A percentile compares a stretch with the other conserved stretches of the same genome.
Conservation (phyloP, 2,888 invertebrate species). For the Colostygia pectinataria region DNA sequence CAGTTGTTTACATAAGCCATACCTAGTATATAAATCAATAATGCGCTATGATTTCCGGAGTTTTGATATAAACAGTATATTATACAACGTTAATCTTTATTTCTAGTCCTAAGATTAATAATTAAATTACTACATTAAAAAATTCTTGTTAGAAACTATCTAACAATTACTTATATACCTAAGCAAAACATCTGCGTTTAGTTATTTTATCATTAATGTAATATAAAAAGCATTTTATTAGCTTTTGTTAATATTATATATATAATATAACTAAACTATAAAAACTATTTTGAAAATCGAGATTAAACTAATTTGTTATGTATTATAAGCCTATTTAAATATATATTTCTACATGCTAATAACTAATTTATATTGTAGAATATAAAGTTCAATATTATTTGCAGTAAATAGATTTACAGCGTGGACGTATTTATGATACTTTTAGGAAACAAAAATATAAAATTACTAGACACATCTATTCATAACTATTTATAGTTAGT, state of each 20-base stretch:
- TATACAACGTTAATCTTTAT: conserved; percentile 13
- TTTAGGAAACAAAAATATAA: conserved; percentile 28
- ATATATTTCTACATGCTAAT: conserved; percentile 30
- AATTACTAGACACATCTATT: neutral
- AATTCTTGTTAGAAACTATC: neutral
- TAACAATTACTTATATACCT: neutral
- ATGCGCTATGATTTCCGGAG: conserved; percentile 46
- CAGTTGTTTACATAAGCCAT: conserved; percentile 41
- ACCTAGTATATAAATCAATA: conserved; percentile 4
- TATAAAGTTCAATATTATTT: conserved; percentile 34
- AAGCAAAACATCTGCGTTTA: too few relatives aligned
- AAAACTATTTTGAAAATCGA: too few relatives aligned
- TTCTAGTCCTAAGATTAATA: conserved; percentile 4
- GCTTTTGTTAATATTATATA: too few relatives aligned
- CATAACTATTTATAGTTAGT: too few relatives aligned
- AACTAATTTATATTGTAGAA: conserved; percentile 24
- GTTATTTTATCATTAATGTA: too few relatives aligned
- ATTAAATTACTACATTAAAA: neutral
- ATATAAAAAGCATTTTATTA: too few relatives aligned
- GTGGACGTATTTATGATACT: conserved; percentile 75
- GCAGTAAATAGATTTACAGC: conserved; percentile 60
- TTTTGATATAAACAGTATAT: conserved; percentile 61
- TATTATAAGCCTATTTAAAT: conserved; percentile 11
- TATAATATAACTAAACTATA: too few relatives aligned
- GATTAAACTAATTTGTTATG: conserved; percentile 8